Base-by-base conservation (phyloP, 2,888 invertebrate species). In the Odontocolon sp. region DNA sequence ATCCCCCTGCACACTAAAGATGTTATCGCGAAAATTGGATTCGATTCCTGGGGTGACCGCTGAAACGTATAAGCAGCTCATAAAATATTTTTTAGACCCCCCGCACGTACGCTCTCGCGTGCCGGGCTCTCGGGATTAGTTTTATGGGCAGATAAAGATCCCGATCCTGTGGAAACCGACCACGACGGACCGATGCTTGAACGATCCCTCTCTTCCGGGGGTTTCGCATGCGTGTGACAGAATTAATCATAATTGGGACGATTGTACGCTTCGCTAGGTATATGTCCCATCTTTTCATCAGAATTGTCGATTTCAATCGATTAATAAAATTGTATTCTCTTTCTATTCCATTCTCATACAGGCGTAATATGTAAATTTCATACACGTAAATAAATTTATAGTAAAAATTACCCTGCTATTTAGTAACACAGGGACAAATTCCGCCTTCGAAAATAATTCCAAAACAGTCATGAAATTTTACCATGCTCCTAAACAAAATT, bases 51-150 rank as follows among this genome's bases (percentile, higher is more conserved):
- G 88, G 90, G 90, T 89, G 89, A 88, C 90, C 89, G 85, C 83
- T 88, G 86, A 84, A 88, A 89, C 89, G 90, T 89, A 90, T 90
- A 90, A 90, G 89, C 88, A 88, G 89, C 87, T 88, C 89, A 87
- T 90, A 89, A 90, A 89, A 88, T 89, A 87, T 89, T 88, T 89
- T 87, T 74, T 67, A 75, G 77, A 75, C 73, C 79, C 77, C 76
- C 63, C 42, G 75, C 79, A 76, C 70, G 73, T 88, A 85, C 86
- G 86, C 84, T 71, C 83, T 83, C 85, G 78, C 83, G 84, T 84
- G 79, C 79, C 81, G 77, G 71, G 77, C 79, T 78, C 70, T 64
- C 70, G 79, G 89, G 89, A 89, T 89, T 88, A 88, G 88, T 87
- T 89, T 89, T 86, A 87, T 84, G 87, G 86, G 80, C 67, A 87